These are phyloP conservation scores for Tonatia bakeri DNA, from an alignment of 2,113 vertebrate species.

Conservation along the genomic window DNA sequence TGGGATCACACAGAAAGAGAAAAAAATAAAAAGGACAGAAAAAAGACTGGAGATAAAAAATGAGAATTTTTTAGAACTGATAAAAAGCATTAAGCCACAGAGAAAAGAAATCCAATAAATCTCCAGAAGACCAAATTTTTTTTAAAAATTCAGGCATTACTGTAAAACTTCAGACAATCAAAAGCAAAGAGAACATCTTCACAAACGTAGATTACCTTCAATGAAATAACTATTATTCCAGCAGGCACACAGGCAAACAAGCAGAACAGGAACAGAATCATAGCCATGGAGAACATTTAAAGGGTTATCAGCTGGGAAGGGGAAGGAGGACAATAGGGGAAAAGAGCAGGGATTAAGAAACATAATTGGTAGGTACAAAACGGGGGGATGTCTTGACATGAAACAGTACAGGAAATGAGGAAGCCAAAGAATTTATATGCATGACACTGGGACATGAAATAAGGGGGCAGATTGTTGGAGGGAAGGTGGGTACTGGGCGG, in stretches of 20 bases:
- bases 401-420: no score
- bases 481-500: no score
- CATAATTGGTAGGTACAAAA: no score
- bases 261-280: no score
- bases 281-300: no score
- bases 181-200: not conserved
- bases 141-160: not conserved
- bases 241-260: not conserved
- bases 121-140: not conserved
- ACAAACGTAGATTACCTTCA: not conserved
- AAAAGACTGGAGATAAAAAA: not conserved
- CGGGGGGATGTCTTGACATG: no score
- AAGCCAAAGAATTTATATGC: no score
- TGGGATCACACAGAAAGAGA: not conserved
- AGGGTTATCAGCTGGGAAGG: no score
- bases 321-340: no score
- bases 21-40: not conserved
- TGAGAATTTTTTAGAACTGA: not conserved
- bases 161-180: not conserved
- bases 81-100: not conserved
- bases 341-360: no score
- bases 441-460: no score
- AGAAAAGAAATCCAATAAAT: not conserved
- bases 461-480: no score
- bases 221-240: not conserved